Percentiles rank a stretch among this genome's conserved stretches.
Conservation (phyloP, 2,888 invertebrate genomes). For the Acrobasis repandana region DNA sequence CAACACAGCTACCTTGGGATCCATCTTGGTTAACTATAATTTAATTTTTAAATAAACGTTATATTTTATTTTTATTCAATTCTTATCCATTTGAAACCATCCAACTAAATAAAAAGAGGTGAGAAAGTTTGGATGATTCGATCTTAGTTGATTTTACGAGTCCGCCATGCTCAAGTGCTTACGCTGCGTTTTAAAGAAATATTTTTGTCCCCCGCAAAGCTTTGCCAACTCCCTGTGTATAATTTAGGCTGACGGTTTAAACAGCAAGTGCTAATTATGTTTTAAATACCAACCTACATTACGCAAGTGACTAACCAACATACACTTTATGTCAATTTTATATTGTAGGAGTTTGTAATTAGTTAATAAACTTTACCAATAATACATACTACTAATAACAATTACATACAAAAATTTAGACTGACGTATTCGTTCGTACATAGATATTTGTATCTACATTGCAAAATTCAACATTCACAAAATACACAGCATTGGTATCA, state of each 20-base stretch:
- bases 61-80: constrained; percentile 48
- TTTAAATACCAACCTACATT: constrained; percentile 33
- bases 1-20: constrained; percentile 31
- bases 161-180: constrained; percentile 43
- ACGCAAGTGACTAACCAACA: constrained; percentile 49
- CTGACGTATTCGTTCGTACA: neutral
- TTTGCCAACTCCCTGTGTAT: constrained; percentile 50
- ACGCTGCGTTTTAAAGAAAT: constrained; percentile 43
- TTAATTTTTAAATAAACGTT: constrained; percentile 59
- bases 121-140: constrained; percentile 60
- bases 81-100: constrained; percentile 49
- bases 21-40: constrained; percentile 54
- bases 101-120: constrained; percentile 54
- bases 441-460: neutral
- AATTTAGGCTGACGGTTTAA: constrained; percentile 37
- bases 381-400: neutral
- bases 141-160: constrained; percentile 30
- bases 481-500: neutral
- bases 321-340: neutral
- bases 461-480: neutral
- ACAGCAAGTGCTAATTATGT: constrained; percentile 39
- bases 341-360: no score
- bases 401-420: neutral
- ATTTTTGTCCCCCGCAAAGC: constrained; percentile 47
- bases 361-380: neutral